Conservation (phyloP, 2,888 invertebrate genomes). For the Dysmachus trigonus region DNA sequence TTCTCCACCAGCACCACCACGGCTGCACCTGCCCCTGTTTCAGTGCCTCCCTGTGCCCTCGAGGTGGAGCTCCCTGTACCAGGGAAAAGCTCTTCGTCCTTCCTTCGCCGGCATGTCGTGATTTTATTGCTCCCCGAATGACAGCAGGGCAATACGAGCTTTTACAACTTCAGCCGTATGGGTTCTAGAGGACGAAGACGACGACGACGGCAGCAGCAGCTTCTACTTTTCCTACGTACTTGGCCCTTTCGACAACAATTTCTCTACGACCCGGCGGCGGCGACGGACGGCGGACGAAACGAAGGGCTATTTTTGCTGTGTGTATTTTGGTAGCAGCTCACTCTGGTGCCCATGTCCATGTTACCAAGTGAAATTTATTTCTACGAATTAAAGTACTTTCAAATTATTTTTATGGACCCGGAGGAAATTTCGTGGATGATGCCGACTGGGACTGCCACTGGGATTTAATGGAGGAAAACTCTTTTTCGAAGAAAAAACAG, state of each 20-base stretch:
- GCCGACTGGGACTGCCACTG: background rate
- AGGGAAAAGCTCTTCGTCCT: background rate
- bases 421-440: background rate
- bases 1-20: background rate
- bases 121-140: conserved; percentile 12
- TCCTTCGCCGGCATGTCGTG: conserved; percentile 15
- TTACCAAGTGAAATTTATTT: conserved; percentile 7
- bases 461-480: background rate
- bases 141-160: conserved; percentile 19
- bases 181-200: background rate
- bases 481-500: background rate
- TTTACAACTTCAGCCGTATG: conserved; percentile 28
- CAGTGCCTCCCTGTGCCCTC: too few relatives aligned
- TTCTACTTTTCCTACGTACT: background rate
- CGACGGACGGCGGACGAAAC: too few relatives aligned
- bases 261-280: background rate
- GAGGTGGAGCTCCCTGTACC: background rate
- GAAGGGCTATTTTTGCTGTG: background rate
- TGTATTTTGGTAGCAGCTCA: background rate
- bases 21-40: background rate
- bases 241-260: background rate
- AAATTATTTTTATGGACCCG: background rate
- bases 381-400: background rate
- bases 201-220: too few relatives aligned
- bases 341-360: background rate